phyloP scores from a whole-genome alignment of 2,797 vertebrate species.

The Lutjanus argentimaculatus region DNA sequence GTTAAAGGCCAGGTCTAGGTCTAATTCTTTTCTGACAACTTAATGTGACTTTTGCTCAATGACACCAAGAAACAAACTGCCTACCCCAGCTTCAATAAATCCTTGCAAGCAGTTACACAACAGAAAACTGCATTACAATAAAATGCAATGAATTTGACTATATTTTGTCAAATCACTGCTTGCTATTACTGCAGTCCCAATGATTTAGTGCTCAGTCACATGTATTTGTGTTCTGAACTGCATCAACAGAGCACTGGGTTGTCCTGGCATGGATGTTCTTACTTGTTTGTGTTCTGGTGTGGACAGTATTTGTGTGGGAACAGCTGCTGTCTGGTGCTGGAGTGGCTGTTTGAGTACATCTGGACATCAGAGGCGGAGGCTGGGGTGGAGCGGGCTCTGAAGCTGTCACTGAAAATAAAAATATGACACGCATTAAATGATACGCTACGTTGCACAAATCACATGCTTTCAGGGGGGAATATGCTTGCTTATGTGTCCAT shows the following conservation, averaged over 20 bases:
- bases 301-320: constrained; percentile 8
- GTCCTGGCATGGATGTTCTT: constrained; percentile 34
- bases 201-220: not conserved
- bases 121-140: not conserved
- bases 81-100: too few relatives aligned
- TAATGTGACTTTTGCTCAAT: too few relatives aligned
- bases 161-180: not conserved
- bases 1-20: too few relatives aligned
- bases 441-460: not conserved
- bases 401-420: constrained; percentile 45
- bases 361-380: constrained; percentile 50
- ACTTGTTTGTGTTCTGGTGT: constrained; percentile 78
- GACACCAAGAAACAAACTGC: too few relatives aligned
- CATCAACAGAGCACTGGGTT: not conserved
- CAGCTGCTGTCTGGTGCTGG: constrained; percentile 1
- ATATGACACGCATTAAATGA: not conserved
- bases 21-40: too few relatives aligned
- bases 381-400: constrained; percentile 43
- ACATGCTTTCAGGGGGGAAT: not conserved
- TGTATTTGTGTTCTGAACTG: not conserved
- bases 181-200: not conserved
- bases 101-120: not conserved
- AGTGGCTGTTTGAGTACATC: constrained; percentile 45
- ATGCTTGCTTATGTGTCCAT: not conserved
- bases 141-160: not conserved